These are phyloP conservation scores for Gymnosoma rotundatum DNA, from an alignment of 2,888 invertebrate species.

Conservation along the genomic window DNA sequence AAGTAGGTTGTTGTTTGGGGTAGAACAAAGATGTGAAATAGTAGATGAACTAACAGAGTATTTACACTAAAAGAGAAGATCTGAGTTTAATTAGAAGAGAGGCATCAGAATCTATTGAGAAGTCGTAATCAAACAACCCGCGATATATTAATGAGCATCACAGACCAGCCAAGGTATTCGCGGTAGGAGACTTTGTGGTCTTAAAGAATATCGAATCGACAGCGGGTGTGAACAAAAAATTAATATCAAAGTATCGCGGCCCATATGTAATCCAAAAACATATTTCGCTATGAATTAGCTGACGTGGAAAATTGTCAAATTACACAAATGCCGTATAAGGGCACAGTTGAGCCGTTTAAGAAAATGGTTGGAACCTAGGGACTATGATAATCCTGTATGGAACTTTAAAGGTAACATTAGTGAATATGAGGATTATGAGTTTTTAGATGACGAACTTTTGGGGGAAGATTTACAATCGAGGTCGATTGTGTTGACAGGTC, in stretches of 20 bases:
- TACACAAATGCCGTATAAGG: constrained; percentile 16
- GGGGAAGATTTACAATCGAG: constrained; percentile 45
- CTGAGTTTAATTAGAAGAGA: constrained; percentile 24
- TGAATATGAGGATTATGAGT: constrained; percentile 41
- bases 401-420: constrained; percentile 45
- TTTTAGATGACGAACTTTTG: constrained; percentile 42
- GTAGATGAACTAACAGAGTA: constrained; percentile 50
- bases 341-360: constrained; percentile 35
- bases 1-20: constrained; percentile 54
- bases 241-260: constrained; percentile 41
- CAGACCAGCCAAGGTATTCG: constrained; percentile 41
- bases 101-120: constrained; percentile 39
- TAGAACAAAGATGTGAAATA: constrained; percentile 40
- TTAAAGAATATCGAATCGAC: constrained; percentile 33
- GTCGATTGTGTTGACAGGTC: constrained; percentile 56
- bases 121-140: constrained; percentile 25
- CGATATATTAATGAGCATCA: constrained; percentile 18
- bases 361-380: constrained; percentile 41
- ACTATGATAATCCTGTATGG: background rate
- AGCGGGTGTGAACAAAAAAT: constrained; percentile 23
- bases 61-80: constrained; percentile 19
- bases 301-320: constrained; percentile 33
- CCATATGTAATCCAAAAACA: constrained; percentile 42
- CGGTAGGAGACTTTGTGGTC: constrained; percentile 34
- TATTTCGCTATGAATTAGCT: constrained; percentile 3